Evolutionary conservation across 2,113 vertebrate species (phyloP), one percentile per base, ranked within the genome.

Genomic region (Lipotes vexillifer): DNA sequence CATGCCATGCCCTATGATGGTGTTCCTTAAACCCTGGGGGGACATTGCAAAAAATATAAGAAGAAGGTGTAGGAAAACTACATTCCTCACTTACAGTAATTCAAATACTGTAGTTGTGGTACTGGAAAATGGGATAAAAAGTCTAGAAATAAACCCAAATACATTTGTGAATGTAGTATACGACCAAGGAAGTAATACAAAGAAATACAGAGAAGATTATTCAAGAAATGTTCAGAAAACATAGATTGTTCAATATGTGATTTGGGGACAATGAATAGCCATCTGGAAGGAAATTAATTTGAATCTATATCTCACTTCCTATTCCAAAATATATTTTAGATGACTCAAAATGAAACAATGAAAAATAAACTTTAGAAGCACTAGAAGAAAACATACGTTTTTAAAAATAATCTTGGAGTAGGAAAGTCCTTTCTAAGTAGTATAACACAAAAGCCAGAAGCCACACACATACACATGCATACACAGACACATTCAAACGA

Each of bases 351-450:
- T 41, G 11, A 86, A 87, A 63, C 82, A 63, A 23, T 31, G 65
- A 95, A 88, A 92, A 82, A 88, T 57, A 92, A 71, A 87, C 18
- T 88, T 88, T 74, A 96, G 57, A 93, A 88, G 23, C 55, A 72
- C 38, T 92, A 82, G 46, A 75, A 88, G 33, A 96, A 88, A 82
- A 65, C n/a, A 41, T 11, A 69, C 38, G 27, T 49, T 86, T 69
- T 72, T 57, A 78, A 95, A 95, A 87, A 75, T 46, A 83, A 82
- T 68, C 31, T 66, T 55, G 36, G 18, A 75, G 14, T 29, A 21
- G 9, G 6, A 38, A 96, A 88, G 52, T 77, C 33, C 41, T 61
- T 69, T 89, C 77, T 59, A 78, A 59, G 38, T 77, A 90, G 75
- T 52, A 33, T 90, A 55, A 61, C 46, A 61, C 3, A 36, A 88